Percentiles rank a stretch among this genome's conserved stretches.
These are phyloP conservation scores for Saguinus midas DNA, from an alignment of 2,113 vertebrate species.

Conservation along the genomic window DNA sequence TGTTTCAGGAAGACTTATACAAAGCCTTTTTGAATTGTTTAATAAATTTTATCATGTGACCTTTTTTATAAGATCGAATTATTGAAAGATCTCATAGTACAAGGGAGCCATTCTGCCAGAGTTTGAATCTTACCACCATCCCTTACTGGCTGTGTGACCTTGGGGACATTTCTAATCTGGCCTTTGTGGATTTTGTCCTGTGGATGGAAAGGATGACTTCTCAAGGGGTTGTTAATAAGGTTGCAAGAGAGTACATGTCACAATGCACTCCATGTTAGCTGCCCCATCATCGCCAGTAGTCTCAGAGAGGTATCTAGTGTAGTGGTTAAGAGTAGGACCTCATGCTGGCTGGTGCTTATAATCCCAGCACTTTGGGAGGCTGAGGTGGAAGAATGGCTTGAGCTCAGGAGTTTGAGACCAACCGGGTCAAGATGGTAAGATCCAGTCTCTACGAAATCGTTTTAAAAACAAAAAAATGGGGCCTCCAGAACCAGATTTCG, in stretches of 20 bases:
- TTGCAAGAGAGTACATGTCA: not conserved
- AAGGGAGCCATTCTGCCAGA: not conserved
- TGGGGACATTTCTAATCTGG: constrained; percentile 7
- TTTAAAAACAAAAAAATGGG: not conserved
- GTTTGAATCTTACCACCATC: constrained; percentile 29
- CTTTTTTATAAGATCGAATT: constrained; percentile 15
- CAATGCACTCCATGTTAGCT: not conserved
- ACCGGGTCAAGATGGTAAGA: too few species aligned
- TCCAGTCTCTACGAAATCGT: too few species aligned
- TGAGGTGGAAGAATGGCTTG: too few species aligned
- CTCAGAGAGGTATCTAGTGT: not conserved
- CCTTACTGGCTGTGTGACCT: constrained; percentile 23
- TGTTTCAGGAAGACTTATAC: constrained; percentile 51
- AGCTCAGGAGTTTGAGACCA: too few species aligned
- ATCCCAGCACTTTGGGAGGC: too few species aligned
- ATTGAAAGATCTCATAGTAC: not conserved
- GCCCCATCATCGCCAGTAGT: not conserved
- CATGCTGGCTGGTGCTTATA: too few species aligned
- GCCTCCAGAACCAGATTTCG: not conserved
- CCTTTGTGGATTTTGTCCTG: not conserved
- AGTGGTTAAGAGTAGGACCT: not conserved
- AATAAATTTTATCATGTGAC: constrained; percentile 32
- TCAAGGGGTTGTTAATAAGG: not conserved
- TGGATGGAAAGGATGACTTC: not conserved
- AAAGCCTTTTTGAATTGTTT: constrained; percentile 53